Percentiles rank a stretch among this genome's conserved stretches.
Evolutionary conservation across 2,113 vertebrate genomes (phyloP).

Genomic region (Pachypanchax playfairii): DNA sequence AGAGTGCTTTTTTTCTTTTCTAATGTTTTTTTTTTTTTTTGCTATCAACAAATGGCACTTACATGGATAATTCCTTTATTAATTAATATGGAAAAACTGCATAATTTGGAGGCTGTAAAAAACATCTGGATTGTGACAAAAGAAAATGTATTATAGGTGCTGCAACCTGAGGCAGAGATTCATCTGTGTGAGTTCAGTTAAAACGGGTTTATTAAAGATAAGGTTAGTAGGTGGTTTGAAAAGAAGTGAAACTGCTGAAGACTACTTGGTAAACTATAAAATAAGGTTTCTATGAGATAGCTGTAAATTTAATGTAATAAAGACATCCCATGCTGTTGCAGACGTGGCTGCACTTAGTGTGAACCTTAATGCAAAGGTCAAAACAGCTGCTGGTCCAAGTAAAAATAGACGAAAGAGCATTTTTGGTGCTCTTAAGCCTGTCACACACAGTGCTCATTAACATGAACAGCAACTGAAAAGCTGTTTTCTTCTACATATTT

Average conservation of each 20-base stretch:
- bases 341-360: not conserved
- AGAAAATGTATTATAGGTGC: not conserved
- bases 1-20: no score
- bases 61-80: no score
- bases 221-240: not conserved
- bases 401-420: not conserved
- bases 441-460: no score
- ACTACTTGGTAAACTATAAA: not conserved
- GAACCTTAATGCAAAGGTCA: not conserved
- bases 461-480: no score
- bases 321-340: not conserved
- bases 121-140: no score
- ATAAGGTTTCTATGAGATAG: not conserved
- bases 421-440: not conserved
- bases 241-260: not conserved
- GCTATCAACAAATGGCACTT: no score
- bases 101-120: constrained; percentile 10
- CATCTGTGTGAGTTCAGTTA: constrained; percentile 5
- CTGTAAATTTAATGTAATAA: constrained; percentile 18
- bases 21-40: no score
- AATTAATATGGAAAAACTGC: no score
- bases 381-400: constrained; percentile 8
- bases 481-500: no score
- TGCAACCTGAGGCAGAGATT: not conserved
- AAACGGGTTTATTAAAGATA: constrained; percentile 1